Evolutionary conservation across 2,797 vertebrate species (phyloP), one percentile per base, ranked within the genome.

Genomic region (Vireo griseus): DNA sequence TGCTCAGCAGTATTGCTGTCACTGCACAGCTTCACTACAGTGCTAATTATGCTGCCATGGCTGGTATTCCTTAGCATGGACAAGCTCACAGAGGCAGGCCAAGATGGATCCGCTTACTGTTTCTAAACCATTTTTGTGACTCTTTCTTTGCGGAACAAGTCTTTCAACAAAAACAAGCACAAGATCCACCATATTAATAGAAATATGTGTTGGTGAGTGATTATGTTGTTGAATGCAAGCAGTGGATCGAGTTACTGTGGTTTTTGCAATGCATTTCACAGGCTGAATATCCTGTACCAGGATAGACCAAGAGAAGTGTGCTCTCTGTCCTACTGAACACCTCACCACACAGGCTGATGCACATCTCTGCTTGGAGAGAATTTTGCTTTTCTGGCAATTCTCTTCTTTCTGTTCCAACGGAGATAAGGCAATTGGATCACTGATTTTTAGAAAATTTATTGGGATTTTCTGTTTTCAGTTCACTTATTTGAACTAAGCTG

Each of bases 11-110:
- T 5, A 1, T 20, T n/a, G 2, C 21, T 72, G 69, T 54, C 62
- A 15, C 9, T 40, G 80, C 54, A 22, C n/a, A 47, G 59, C 63
- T 42, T 59, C 50, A 1, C 87, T 16, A 0, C 0, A 0, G 13
- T 21, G 73, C 15, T 15, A 9, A 18, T 22, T 54, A 14, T 9
- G 39, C 59, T 57, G 78, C 33, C 1, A 0, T 14, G 55, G 25
- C 84, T 75, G 25, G 20, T 42, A 2, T 6, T 79, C 85, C 37
- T 37, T 26, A 6, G 31, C 40, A 3, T 11, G 44, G 81, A 44
- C 16, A 51, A 73, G 48, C n/a, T 74, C 5, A 1, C 45, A 50
- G 37, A 35, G 42, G 50, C 35, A 22, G 10, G 9, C 16, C 2
- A 4, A 54, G 62, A 26, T 63, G 28, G 13, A 28, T 40, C 25